These are phyloP conservation scores for Aphaenogaster floridana DNA, from an alignment of 1,140 invertebrate genomes.

Conservation along the genomic window DNA sequence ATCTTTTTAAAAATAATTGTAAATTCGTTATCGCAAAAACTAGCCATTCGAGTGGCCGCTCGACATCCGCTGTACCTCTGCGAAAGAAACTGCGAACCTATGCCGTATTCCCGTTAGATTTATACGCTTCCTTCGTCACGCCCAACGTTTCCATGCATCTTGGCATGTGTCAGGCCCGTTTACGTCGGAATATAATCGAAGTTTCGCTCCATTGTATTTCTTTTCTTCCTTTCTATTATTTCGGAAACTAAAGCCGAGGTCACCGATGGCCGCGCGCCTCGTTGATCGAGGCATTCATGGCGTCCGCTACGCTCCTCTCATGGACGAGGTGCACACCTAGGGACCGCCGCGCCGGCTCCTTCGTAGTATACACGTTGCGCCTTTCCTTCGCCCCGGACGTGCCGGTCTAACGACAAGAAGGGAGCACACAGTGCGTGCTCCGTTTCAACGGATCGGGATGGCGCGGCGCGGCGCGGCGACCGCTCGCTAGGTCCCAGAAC, in stretches of 20 bases:
- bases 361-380: neutral
- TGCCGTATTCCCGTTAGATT: neutral
- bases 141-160: neutral
- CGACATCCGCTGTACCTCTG: neutral
- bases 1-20: conserved; percentile 7
- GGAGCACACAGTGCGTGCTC: neutral
- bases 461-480: neutral
- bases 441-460: neutral
- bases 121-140: neutral
- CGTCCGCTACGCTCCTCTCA: neutral
- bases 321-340: neutral
- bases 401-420: neutral
- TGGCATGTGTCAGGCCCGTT: neutral
- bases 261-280: neutral
- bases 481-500: neutral
- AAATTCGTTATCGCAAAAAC: neutral
- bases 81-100: neutral
- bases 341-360: neutral
- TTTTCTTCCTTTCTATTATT: neutral
- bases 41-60: neutral
- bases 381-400: neutral
- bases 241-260: neutral
- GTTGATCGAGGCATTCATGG: neutral
- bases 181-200: neutral
- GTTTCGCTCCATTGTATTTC: neutral